These are phyloP conservation scores for Blastobasis lacticolella DNA, from an alignment of 2,888 invertebrate species.

Conservation along the genomic window DNA sequence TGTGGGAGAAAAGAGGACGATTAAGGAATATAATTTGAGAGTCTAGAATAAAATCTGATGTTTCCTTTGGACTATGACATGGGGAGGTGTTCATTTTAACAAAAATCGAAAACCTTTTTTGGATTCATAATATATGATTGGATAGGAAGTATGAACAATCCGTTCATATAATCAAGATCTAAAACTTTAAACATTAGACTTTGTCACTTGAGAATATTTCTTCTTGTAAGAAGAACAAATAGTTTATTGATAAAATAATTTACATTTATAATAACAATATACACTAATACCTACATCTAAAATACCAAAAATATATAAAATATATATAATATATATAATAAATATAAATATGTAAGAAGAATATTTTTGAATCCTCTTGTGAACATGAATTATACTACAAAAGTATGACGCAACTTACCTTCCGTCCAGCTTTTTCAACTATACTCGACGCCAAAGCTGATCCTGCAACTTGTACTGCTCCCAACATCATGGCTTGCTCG, in stretches of 20 bases:
- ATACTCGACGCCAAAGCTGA: conserved; percentile 45
- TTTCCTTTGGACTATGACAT: too few species aligned
- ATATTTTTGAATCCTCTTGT: background rate
- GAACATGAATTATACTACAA: background rate
- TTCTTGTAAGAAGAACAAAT: background rate
- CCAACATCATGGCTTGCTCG: conserved; percentile 61
- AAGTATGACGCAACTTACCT: conserved; percentile 27
- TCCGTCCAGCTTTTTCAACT: conserved; percentile 53
- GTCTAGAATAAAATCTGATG: too few species aligned
- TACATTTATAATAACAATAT: background rate
- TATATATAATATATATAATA: background rate
- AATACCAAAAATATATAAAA: background rate
- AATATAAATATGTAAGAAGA: background rate
- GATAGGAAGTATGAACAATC: too few species aligned
- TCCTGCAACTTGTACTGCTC: conserved; percentile 52
- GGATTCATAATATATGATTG: too few species aligned
- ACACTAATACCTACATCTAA: background rate
- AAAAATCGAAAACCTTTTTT: too few species aligned
- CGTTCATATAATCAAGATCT: too few species aligned
- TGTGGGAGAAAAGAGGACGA: too few species aligned
- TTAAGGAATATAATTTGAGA: too few species aligned
- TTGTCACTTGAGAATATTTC: background rate
- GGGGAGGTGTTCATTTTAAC: too few species aligned
- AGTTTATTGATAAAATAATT: background rate
- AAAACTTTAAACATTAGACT: too few species aligned